These are phyloP conservation scores for Artemia sp. DNA, from an alignment of 2,888 invertebrate species.

Conservation along the genomic window DNA sequence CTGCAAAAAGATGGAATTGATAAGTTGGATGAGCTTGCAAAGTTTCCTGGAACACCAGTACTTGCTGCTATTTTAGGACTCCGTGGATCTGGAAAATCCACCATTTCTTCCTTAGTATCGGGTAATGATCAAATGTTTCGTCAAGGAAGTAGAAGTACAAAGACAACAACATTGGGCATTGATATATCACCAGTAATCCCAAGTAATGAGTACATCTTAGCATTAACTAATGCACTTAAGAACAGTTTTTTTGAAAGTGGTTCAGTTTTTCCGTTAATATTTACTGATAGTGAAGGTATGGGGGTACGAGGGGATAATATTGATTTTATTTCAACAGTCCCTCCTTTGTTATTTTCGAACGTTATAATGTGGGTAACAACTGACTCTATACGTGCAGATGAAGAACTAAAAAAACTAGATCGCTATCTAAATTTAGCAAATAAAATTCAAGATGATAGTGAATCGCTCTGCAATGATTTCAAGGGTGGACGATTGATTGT, in stretches of 20 bases:
- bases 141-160: slow-evolving; percentile 1
- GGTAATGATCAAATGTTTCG: neutral
- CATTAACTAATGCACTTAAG: too few relatives aligned
- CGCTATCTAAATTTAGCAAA: too few relatives aligned
- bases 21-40: neutral
- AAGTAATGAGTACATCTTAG: too few relatives aligned
- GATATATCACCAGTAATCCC: neutral
- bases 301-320: neutral
- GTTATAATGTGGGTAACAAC: too few relatives aligned
- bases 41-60: neutral
- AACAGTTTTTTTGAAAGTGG: too few relatives aligned
- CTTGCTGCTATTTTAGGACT: slow-evolving; percentile 1
- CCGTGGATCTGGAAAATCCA: slow-evolving; percentile 4
- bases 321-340: neutral
- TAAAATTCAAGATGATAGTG: too few relatives aligned
- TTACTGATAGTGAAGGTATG: slow-evolving; percentile 8
- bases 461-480: too few relatives aligned
- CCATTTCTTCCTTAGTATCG: neutral
- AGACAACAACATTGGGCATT: neutral
- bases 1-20: neutral
- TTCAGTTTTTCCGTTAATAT: neutral
- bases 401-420: too few relatives aligned
- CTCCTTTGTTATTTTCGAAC: too few relatives aligned
- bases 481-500: too few relatives aligned
- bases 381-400: too few relatives aligned